Evolutionary conservation across 1,140 invertebrate species (phyloP).

Genomic region (Lerema accius): DNA sequence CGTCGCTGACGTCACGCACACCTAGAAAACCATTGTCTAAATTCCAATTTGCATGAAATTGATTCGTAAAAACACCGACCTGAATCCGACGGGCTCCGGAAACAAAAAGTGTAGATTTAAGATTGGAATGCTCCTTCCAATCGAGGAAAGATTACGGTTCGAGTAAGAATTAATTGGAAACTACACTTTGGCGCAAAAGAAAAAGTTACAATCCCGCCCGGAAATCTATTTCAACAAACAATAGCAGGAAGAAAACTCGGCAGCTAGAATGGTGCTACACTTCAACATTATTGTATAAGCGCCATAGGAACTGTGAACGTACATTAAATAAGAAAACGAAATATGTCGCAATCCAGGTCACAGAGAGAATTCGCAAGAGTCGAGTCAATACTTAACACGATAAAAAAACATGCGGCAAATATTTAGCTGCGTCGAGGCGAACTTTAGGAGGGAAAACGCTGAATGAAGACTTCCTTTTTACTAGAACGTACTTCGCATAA

Average conservation of each 20-base stretch:
- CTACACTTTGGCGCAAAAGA: not conserved
- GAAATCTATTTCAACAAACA: not conserved
- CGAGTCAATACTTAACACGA: not conserved
- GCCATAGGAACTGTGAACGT: not conserved
- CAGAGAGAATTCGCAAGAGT: not conserved
- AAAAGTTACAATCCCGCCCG: too few relatives aligned
- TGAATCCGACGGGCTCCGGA: not conserved
- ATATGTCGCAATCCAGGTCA: not conserved
- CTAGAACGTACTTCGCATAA: not conserved
- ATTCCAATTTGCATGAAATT: constrained; percentile 16
- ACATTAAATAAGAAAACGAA: not conserved
- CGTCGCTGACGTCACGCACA: constrained; percentile 4
- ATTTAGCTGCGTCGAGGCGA: not conserved
- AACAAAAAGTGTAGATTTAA: not conserved
- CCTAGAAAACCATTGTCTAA: constrained; percentile 3
- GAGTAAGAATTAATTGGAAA: not conserved
- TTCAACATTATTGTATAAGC: not conserved
- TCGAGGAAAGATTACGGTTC: not conserved
- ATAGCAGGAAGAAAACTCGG: not conserved
- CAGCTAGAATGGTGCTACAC: not conserved
- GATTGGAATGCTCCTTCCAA: not conserved
- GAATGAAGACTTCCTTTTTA: not conserved
- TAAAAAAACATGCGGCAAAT: not conserved
- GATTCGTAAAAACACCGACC: not conserved
- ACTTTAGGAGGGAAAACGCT: not conserved